Evolutionary conservation across 2,797 vertebrate species (phyloP), one percentile per base, ranked within the genome.

Genomic region (Myotis planiceps): DNA sequence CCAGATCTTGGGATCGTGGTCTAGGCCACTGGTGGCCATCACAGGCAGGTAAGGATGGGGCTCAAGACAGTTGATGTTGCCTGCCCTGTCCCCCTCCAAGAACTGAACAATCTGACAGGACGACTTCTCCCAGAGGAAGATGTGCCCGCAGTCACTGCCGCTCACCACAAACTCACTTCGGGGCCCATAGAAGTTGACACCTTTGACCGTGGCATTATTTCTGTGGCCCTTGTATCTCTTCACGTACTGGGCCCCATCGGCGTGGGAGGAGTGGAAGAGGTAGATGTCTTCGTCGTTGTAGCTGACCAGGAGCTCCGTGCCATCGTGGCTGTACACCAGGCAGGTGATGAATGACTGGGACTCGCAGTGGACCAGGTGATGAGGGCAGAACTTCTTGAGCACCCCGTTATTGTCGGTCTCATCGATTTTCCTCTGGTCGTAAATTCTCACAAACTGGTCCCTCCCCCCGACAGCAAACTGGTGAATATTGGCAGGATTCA

Each of bases 211-310:
- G 71, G 99, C 99, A 0, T 99, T 99, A 93, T 99, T 99, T 90
- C 99, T 99, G 66, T 99, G 99, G 23, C 99, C 99, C 97, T 99
- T 99, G 97, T 99, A 99, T 97, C 98, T 98, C 98, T 99, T 99
- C 92, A 98, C 58, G 84, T 99, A 99, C 97, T 99, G 99, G 0
- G 99, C 99, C 0, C 99, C 99, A 2, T 99, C 99, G 4, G 99
- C 99, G 98, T 99, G 99, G 88, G 98, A 98, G 3, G 99, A 98
- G 98, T 99, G 98, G 96, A 99, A 99, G 95, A 99, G 99, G 92
- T 99, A 99, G 97, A 99, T 99, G 97, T 99, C 99, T 42, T 99
- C 99, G 0, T 99, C 99, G 0, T 99, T 99, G 98, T 99, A 99
- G 98, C 99, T 99, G 96, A 98, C 98, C 96, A 99, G 97, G 68